Evolutionary conservation across 2,888 invertebrate species (phyloP), one percentile per base, ranked within the genome.

Genomic region (Adelognathus sp.): DNA sequence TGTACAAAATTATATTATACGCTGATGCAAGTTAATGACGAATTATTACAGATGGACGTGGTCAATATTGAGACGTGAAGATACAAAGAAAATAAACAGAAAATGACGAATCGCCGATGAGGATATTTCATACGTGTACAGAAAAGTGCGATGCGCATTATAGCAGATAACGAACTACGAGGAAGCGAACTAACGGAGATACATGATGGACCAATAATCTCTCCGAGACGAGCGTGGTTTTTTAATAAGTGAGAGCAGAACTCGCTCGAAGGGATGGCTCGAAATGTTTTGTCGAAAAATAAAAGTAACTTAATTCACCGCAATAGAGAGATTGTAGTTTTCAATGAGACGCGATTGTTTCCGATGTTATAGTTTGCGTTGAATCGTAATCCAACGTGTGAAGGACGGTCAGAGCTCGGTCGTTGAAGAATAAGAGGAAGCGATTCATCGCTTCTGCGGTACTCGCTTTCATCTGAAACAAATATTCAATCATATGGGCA

Each of bases 401-500:
- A 52, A 89, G 82, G 24, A 81, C 82, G 52, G 85, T 83, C 27
- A 88, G 41, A 24, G 89, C 87, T 81, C 87, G 89, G 73, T 90
- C 87, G 72, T 88, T 88, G 24, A 91, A 86, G 71, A 88, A 90
- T 33, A 84, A 82, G 31, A 91, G 75, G 52, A 90, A 77, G 41
- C 82, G 85, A 73, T 87, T 83, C 85, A 89, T 84, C 2, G 85
- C 81, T 4, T 87, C 84, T 9, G 75, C 7, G 24, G 84, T 84
- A 14, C 60, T 77, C 3, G 86, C 84, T 83, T 88, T 90, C 76
- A 91, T 86, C 89, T 90, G 82, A 39, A 60, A 76, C 56, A 6
- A 46, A 14, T 18, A 11, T 60, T 41, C 2, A 5, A 1, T 11
- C 1, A 27, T 33, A 11, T 5, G 11, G 6, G 44, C 29, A n/a